phyloP scores from a whole-genome alignment of 2,797 vertebrate genomes.

The Zalophus californianus region DNA sequence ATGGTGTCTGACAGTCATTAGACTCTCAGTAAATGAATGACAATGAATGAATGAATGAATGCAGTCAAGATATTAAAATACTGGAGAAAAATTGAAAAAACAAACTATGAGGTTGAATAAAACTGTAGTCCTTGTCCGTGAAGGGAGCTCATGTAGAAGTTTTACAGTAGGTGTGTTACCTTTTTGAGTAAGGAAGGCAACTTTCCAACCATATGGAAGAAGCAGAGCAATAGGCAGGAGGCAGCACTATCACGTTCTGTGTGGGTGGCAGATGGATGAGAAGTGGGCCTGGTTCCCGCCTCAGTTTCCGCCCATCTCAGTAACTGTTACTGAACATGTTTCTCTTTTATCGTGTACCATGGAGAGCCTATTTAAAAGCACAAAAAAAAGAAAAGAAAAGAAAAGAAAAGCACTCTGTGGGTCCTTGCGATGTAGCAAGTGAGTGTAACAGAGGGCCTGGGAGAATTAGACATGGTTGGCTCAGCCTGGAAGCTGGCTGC shows the following conservation, averaged over 20 bases:
- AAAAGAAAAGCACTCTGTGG: background rate
- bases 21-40: background rate
- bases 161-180: background rate
- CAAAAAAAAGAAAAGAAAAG: background rate
- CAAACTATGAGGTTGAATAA: background rate
- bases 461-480: background rate
- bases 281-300: background rate
- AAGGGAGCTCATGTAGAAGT: background rate
- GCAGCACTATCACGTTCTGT: background rate
- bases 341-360: background rate
- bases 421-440: background rate
- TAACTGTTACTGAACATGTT: background rate
- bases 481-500: background rate
- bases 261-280: background rate
- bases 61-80: background rate
- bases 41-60: background rate
- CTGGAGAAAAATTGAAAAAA: background rate
- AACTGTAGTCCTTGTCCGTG: background rate
- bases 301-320: background rate
- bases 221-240: background rate
- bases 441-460: background rate
- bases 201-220: background rate
- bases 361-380: conserved; percentile 42
- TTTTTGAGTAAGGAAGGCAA: background rate
- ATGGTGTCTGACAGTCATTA: background rate